Base-by-base conservation (phyloP, 2,113 vertebrate genomes). In the Climacteris rufus region DNA sequence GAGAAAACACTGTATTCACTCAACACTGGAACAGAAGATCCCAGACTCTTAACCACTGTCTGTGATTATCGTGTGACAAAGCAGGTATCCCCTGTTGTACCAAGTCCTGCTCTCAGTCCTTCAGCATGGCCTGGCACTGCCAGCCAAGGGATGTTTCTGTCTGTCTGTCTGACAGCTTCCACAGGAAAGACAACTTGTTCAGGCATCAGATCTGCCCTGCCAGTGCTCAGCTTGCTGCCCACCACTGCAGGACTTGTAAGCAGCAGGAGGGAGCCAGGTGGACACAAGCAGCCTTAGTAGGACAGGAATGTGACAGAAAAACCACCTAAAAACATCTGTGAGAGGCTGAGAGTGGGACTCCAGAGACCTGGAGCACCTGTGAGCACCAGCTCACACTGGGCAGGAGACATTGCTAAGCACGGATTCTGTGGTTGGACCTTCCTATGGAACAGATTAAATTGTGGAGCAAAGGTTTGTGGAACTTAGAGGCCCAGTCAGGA, bases 1-100 rank as follows among this genome's bases (percentile, higher is more conserved):
- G 56, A 71, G 27, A 22, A 45, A 54, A 74, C 0, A 0, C 11
- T 56, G 13, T 66, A 37, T 28, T 75, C 49, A 45, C 33, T 52
- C 15, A 64, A 68, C 21, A 33, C 12, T 47, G 69, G 16, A 54
- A 64, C 6, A 68, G 39, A 77, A 40, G 54, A 88, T 28, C 30
- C 39, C 44, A 50, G 30, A 30, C 35, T 52, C 27, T 13, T 3
- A 44, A 44, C 12, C 53, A 33, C 1, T 1, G 0, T 7, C 30
- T 64, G 44, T 7, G 3, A 68, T 16, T 18, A 56, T 27, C 25
- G 23, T 28, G 37, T 72, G 76, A 76, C 44, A 64, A 66, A 87
- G 25, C 0, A 86, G 10, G 10, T 57, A 74, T 13, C n/a, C 50
- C 49, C 5, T 39, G 56, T 8, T 28, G 28, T 18, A n/a, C 11